Percentiles rank a stretch among this genome's conserved stretches.
Evolutionary conservation across 2,797 vertebrate species (phyloP).

Genomic region (Sparus aurata): DNA sequence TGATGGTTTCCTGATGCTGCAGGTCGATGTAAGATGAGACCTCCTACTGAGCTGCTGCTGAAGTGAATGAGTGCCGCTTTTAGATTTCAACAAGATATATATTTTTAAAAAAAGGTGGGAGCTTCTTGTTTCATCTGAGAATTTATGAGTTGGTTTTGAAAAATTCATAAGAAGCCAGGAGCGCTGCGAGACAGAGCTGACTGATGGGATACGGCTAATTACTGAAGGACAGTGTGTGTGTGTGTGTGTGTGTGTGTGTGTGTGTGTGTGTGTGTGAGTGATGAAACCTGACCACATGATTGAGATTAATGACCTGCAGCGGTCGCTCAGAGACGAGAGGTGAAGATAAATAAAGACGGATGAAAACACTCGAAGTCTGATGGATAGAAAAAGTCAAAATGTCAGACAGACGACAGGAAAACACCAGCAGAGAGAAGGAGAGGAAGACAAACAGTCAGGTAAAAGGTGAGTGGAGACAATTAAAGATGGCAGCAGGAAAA

Average conservation of each 20-base stretch:
- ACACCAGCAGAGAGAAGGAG: background rate
- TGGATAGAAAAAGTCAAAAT: background rate
- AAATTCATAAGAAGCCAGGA: slow-evolving; percentile 20
- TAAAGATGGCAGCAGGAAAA: background rate
- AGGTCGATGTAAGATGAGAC: background rate
- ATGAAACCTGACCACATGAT: background rate
- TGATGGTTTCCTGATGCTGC: background rate
- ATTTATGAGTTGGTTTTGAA: slow-evolving; percentile 2
- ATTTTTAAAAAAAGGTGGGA: background rate
- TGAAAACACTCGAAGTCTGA: background rate
- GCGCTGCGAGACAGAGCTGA: slow-evolving; percentile 1
- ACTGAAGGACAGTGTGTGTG: background rate
- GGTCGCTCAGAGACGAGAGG: background rate
- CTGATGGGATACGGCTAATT: slow-evolving; percentile 21
- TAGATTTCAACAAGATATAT: background rate
- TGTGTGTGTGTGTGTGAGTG: background rate
- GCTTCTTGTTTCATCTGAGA: background rate
- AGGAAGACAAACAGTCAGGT: background rate
- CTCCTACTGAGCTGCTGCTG: background rate
- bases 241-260: no score
- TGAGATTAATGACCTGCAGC: background rate
- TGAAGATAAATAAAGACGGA: background rate
- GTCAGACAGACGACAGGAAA: background rate
- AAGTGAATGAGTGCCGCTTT: background rate
- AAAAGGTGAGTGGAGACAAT: background rate